Base-by-base conservation (phyloP, 2,888 invertebrate genomes). In the Apodemia mormo region DNA sequence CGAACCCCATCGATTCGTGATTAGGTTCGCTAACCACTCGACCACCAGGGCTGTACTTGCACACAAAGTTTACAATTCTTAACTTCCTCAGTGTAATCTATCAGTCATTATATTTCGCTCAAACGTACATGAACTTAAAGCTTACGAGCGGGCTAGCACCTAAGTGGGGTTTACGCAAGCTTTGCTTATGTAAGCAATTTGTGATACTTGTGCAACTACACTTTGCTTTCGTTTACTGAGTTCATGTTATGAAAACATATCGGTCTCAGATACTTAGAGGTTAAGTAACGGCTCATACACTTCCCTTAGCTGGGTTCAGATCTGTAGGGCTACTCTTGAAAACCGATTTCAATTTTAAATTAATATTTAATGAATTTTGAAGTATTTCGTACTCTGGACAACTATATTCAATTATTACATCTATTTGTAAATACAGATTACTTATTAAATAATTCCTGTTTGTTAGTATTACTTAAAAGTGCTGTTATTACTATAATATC, bases 111-210 rank as follows among this genome's bases (percentile, higher is more conserved):
- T 84, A 82, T 85, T 88, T 88, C 81, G 81, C 84, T 84, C 85
- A 81, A 77, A 72, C 78, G 80, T 84, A 86, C 84, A 82, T 87
- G 85, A 89, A 89, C 87, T 88, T 88, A 86, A 87, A 88, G 87
- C 83, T 87, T 85, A 83, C 82, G 81, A 82, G 81, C 78, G 79
- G 82, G 83, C 85, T 82, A 80, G 81, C 85, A 81, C 82, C 84
- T 87, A 88, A 90, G 88, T 87, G 81, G 82, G 76, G 82, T 86
- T 91, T 90, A 86, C 90, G 90, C 87, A 91, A 92, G 85, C 80
- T 76, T 77, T 78, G 79, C 84, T 91, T 92, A 92, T 88, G 87
- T 92, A 93, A 93, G 86, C 83, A 82, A 84, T 85, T 87, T 83
- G 83, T 81, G 84, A 83, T 87, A 85, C 86, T 91, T 91, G 87